Evolutionary conservation across 2,888 invertebrate species (phyloP), one percentile per base, ranked within the genome.

Genomic region (Sturmia bella): DNA sequence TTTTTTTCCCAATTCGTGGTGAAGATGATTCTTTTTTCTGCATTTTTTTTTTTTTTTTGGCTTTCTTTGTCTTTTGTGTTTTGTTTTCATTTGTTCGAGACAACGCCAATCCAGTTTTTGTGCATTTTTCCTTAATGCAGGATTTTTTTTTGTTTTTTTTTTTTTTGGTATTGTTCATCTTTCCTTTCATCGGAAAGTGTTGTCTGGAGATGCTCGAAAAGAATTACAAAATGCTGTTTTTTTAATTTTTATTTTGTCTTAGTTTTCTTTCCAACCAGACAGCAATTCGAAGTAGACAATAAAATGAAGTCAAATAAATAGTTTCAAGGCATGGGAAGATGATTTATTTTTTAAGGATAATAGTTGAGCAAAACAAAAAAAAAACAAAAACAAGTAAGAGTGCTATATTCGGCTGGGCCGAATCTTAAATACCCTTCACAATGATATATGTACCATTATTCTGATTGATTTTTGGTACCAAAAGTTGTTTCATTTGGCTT

Each of bases 41-140:
- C 11, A 57, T 7, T 15, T 69, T 70, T 70, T 63, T 54, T 54
- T 43, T 27, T 70, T 61, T 64, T 59, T 48, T n/a, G n/a, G n/a
- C n/a, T n/a, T n/a, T n/a, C n/a, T n/a, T n/a, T n/a, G n/a, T n/a
- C n/a, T 59, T 83, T 80, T 68, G 77, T 77, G 32, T 54, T n/a
- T n/a, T 52, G 32, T 72, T 61, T 64, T 64, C 54, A 64, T 83
- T 79, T 68, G 77, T 79, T 82, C 72, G 77, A 80, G 77, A 72
- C 84, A 83, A 78, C 63, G 73, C 39, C 80, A 80, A 84, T 84
- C 84, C 83, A 82, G 82, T 84, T 84, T 80, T 70, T 56, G 50
- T 54, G 59, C 48, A 57, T 72, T 50, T 66, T 43, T 57, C 19
- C 9, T 32, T 9, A 32, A 32, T 43, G 12, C 21, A 4, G 0